These are phyloP conservation scores for Enteromius anoplus DNA, from an alignment of 2,797 vertebrate species.

Conservation along the genomic window DNA sequence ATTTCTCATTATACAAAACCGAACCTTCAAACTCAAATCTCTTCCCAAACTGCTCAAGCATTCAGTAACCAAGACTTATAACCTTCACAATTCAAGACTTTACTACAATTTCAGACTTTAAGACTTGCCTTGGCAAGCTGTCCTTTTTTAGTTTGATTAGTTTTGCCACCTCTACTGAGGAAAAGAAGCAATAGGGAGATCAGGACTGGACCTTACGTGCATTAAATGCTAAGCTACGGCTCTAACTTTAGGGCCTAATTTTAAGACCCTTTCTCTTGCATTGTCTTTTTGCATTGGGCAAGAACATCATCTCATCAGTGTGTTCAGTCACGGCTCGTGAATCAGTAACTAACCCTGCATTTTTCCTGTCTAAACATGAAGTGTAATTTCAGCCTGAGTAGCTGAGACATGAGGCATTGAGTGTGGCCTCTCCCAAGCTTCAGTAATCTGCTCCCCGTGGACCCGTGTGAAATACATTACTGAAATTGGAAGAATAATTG, in stretches of 20 bases:
- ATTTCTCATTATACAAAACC: background rate
- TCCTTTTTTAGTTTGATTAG: background rate
- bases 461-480: slow-evolving; percentile 57
- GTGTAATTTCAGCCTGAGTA: slow-evolving; percentile 46
- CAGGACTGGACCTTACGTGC: background rate
- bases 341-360: slow-evolving; percentile 39
- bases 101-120: background rate
- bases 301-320: slow-evolving; percentile 33
- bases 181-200: background rate
- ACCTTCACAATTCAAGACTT: background rate
- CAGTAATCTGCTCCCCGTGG: slow-evolving; percentile 60
- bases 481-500: slow-evolving; percentile 72
- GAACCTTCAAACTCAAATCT: slow-evolving; percentile 11
- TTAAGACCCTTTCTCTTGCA: background rate
- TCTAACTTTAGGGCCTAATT: background rate
- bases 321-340: slow-evolving; percentile 28
- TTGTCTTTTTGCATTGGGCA: slow-evolving; percentile 24
- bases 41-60: background rate
- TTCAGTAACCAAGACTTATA: background rate
- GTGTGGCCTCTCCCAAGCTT: slow-evolving; percentile 55
- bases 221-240: background rate
- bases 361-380: slow-evolving; percentile 51
- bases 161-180: background rate
- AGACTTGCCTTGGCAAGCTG: background rate
- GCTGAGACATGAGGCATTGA: slow-evolving; percentile 42